Evolutionary conservation across 2,797 vertebrate species (phyloP), one percentile per base, ranked within the genome.

Genomic region (Melopsittacus undulatus): DNA sequence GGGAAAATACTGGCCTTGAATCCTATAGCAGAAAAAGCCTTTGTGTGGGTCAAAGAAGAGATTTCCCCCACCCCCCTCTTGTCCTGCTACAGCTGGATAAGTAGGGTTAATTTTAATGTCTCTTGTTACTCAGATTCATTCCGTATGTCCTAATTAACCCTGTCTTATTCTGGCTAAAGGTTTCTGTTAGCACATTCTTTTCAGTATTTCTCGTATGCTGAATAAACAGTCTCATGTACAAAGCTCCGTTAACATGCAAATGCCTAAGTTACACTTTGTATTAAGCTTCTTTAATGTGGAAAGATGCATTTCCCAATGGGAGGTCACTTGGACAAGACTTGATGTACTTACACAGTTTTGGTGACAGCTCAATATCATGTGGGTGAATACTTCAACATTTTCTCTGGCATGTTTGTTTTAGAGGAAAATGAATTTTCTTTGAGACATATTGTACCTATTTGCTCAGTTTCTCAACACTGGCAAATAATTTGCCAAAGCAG

Each of bases 131-230:
- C 83, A 68, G 57, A 92, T 93, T 73, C 30, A 43, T 92, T 94
- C 89, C 94, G 73, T 81, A 83, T 83, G 89, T 93, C 84, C 91
- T 81, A 94, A 93, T 96, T 94, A 96, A 92, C 84, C 68, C 82
- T 66, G 61, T 54, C 91, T 68, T 78, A 81, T 72, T 90, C 81
- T 54, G 61, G 81, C 21, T 91, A 95, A 93, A 93, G 75, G 48
- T 95, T 96, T 96, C 94, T 96, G 89, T 94, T 96, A 94, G 89
- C 87, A 95, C 82, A 76, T 94, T 95, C 84, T 48, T 79, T 87
- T 94, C 75, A 74, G 89, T 52, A 76, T 64, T 84, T 64, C 77
- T 70, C 1, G 0, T 27, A 13, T 57, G 75, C 90, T 83, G 90
- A 93, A 97, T 72, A 86, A 96, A 87, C 89, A 93, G 40, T 18